Conservation (phyloP, 37 sponge, comb jelly and placozoan species). For the Amphimedon queenslandica region DNA sequence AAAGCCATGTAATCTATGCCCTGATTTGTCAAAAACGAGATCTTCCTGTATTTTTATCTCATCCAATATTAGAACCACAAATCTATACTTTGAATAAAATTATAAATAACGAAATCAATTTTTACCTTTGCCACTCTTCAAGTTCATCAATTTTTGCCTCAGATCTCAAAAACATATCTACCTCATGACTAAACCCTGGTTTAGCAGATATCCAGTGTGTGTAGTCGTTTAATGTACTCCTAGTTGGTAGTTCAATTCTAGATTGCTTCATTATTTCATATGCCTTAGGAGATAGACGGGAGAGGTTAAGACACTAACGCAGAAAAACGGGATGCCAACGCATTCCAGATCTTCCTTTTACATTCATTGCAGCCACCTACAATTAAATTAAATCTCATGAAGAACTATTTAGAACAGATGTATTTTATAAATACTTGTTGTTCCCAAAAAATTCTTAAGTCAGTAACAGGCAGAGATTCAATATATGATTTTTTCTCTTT, state of each 20-base stretch:
- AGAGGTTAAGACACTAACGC: conserved; percentile 18
- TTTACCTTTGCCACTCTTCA: conserved; percentile 35
- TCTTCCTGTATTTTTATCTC: conserved; percentile 18
- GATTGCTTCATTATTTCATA: conserved; percentile 5
- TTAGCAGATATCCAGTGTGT: conserved; percentile 24
- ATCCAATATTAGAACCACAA: neutral
- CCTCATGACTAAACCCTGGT: conserved; percentile 40
- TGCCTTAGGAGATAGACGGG: conserved; percentile 10
- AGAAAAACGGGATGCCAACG: conserved; percentile 25
- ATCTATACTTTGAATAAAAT: neutral
- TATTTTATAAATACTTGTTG: conserved; percentile 11
- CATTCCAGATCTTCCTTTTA: neutral
- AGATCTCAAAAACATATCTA: conserved; percentile 1
- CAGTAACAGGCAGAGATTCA: neutral
- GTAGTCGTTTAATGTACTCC: conserved; percentile 54
- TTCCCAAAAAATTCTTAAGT: conserved; percentile 14
- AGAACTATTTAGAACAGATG: neutral
- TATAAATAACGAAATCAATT: neutral
- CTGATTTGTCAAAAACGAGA: neutral
- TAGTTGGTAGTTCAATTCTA: conserved; percentile 32
- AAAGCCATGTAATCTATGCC: neutral
- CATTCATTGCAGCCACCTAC: neutral
- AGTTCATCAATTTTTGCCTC: conserved; percentile 30
- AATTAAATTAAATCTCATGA: neutral
- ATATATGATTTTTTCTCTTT: neutral